Evolutionary conservation across 2,888 invertebrate genomes (phyloP).

Genomic region (Dilophus febrilis): DNA sequence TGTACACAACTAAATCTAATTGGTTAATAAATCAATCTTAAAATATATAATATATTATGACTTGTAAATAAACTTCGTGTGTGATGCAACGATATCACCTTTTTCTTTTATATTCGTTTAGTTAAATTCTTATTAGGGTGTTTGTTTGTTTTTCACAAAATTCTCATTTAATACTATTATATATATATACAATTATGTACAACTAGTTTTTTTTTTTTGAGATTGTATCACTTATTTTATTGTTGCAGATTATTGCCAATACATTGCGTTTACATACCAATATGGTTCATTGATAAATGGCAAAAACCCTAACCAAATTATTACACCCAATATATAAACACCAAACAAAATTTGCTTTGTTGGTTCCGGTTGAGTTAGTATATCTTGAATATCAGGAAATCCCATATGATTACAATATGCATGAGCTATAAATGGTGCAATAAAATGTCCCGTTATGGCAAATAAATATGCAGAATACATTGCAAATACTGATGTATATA

Average conservation of each 20-base stretch:
- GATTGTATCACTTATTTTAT: no score
- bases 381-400: constrained; percentile 70
- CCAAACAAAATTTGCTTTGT: constrained; percentile 44
- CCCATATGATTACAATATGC: constrained; percentile 97
- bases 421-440: constrained; percentile 76
- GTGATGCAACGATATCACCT: no score
- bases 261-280: constrained; percentile 42
- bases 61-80: no score
- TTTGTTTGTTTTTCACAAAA: no score
- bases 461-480: constrained; percentile 88
- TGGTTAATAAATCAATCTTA: no score
- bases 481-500: constrained; percentile 84
- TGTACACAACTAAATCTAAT: no score
- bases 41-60: no score
- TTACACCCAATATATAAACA: constrained; percentile 58
- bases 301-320: constrained; percentile 59
- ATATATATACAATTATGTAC: no score
- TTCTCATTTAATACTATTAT: no score
- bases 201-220: no score
- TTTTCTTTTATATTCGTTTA: no score
- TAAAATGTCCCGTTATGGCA: constrained; percentile 75
- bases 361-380: constrained; percentile 35
- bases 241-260: constrained; percentile 30
- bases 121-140: no score
- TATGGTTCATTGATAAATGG: constrained; percentile 57